Evolutionary conservation across 2,888 invertebrate species (phyloP), one percentile per base, ranked within the genome.

Genomic region (Scotopteryx bipunctaria): DNA sequence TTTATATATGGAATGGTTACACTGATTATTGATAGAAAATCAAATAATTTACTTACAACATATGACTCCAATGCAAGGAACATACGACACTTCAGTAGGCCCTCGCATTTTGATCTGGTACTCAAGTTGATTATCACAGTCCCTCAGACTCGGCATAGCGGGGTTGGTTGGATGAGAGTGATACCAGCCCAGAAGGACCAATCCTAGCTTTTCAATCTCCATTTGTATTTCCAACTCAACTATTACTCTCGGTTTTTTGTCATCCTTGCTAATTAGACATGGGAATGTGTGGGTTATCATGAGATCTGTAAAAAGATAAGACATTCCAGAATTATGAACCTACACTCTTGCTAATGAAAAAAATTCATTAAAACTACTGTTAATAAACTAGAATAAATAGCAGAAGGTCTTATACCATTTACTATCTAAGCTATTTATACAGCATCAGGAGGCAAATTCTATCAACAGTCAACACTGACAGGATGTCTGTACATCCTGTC

Each of bases 71-170:
- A 98, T 93, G 73, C 98, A 98, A 2, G 98, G 98, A 27, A 95
- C 95, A 73, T 98, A 98, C n/a, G 95, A 96, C 59, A 96, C 94
- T 86, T 98, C 97, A 19, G 95, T 95, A 2, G 94, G 94, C 2
- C 98, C 98, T 68, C 97, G 96, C 96, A 98, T 96, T 76, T 95
- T 95, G 48, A 98, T 96, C 85, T 99, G 97, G 86, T 98, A 98
- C 71, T 98, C 98, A 59, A 99, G 87, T 83, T 99, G 98, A 50
- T 96, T 94, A 76, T 98, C 97, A 49, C 98, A 95, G 78, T 99
- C 98, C 44, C 96, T 91, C 51, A 93, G 92, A 69, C 95, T 97
- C 56, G 97, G 98, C 68, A 97, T 95, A 0, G 97, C 95, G 46
- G 96, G 95, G 61, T 95, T 94, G 44, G 94, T 93, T 0, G 98